These are phyloP conservation scores for Trigoniulus corallinus DNA, from an alignment of 1,140 invertebrate genomes.

Conservation along the genomic window DNA sequence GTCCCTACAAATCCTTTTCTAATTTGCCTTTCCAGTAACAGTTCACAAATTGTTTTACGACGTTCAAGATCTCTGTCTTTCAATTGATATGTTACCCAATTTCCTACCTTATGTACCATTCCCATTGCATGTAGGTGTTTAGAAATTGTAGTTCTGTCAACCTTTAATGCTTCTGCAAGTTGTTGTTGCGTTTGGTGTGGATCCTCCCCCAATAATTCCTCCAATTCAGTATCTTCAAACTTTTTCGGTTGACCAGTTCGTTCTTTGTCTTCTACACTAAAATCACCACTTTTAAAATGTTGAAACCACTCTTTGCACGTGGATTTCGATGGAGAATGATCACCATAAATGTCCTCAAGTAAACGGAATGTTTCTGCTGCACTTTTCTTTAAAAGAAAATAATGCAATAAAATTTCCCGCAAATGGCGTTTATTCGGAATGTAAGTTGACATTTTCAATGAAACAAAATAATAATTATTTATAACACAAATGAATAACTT, in stretches of 20 bases:
- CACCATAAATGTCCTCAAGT: conserved; percentile 5
- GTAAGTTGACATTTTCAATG: conserved; percentile 4
- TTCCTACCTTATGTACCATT: not conserved
- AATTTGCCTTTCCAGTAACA: conserved; percentile 1
- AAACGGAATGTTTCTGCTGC: conserved; percentile 1
- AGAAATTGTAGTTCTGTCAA: not conserved
- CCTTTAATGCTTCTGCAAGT: not conserved
- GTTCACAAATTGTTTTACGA: not conserved
- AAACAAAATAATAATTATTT: too few relatives aligned
- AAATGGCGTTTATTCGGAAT: conserved; percentile 1
- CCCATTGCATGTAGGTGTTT: not conserved
- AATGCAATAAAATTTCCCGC: not conserved
- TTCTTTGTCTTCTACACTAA: conserved; percentile 1
- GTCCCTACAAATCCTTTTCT: too few relatives aligned
- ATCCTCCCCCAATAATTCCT: conserved; percentile 4
- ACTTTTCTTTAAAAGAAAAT: conserved; percentile 6
- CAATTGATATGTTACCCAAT: conserved; percentile 1
- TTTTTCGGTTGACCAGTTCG: conserved; percentile 4
- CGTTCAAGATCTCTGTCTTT: not conserved
- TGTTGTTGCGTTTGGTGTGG: not conserved
- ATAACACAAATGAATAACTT: too few relatives aligned
- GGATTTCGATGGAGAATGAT: not conserved
- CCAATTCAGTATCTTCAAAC: conserved; percentile 8
- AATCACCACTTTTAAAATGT: conserved; percentile 2
- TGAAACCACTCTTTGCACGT: conserved; percentile 5